Evolutionary conservation across 1,140 invertebrate genomes (phyloP), one percentile per base, ranked within the genome.

Genomic region (Diuraphis noxia): DNA sequence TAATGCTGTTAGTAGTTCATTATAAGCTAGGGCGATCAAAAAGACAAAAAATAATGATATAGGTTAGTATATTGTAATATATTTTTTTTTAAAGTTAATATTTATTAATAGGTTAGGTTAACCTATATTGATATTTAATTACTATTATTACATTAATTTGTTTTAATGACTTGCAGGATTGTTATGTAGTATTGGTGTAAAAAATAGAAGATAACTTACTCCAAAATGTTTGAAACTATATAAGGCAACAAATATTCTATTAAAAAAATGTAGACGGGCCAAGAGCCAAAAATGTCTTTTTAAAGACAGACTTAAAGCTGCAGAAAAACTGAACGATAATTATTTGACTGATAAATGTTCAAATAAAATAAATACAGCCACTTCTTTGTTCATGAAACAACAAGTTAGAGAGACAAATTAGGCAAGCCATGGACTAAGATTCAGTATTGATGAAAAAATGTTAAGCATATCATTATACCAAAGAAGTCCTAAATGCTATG

Each of bases 401-500:
- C n/a, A 77, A 0, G 63, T 77, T 19, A 77, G 63, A 77, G 63
- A 77, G n/a, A 77, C 63, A n/a, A 34, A 34, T 34, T 19, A 77
- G n/a, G 10, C 63, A 34, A 34, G 63, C n/a, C n/a, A n/a, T 77
- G 63, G 63, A 34, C 30, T 13, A 34, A 77, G 63, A 77, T 77
- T 77, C 6, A 77, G n/a, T 34, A 77, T 77, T 34, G n/a, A 77
- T 77, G n/a, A 77, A n/a, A 77, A 77, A 77, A 77, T 77, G n/a
- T 19, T 77, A 77, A 77, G 63, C 17, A 17, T 77, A 77, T 77
- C 63, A 34, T 72, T 34, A 72, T 77, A 77, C 17, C 34, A 77
- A 77, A 77, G 63, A 34, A 77, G n/a, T 34, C 63, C 63, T 77
- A 77, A 77, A 77, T 77, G 63, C n/a, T 77, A 77, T 77, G n/a